Percentiles rank a stretch among this genome's conserved stretches.
Conservation (phyloP, 2,797 vertebrate species). For the Notoglanidium macrostoma region DNA sequence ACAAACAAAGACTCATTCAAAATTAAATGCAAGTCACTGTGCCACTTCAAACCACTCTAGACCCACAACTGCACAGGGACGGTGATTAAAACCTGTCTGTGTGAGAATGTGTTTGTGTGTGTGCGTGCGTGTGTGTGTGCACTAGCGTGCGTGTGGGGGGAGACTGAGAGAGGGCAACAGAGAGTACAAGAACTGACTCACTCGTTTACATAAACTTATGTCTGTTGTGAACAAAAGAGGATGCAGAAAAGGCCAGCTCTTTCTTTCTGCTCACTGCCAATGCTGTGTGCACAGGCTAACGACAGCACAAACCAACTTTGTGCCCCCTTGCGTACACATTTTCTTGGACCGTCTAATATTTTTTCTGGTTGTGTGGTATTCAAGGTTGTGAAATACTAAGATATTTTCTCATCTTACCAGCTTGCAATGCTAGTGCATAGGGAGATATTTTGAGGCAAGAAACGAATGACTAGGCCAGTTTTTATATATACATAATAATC, state of each 20-base stretch:
- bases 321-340: not conserved
- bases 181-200: slow-evolving; percentile 50
- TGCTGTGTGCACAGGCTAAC: slow-evolving; percentile 22
- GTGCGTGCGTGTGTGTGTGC: not conserved
- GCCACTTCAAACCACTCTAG: slow-evolving; percentile 41
- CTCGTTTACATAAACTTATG: slow-evolving; percentile 55
- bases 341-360: slow-evolving; percentile 18
- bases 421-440: not conserved
- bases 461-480: not conserved
- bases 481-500: not conserved
- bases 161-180: not conserved
- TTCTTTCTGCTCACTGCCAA: slow-evolving; percentile 41
- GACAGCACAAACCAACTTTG: slow-evolving; percentile 39
- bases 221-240: slow-evolving; percentile 60
- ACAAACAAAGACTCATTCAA: slow-evolving; percentile 56
- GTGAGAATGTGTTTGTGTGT: not conserved
- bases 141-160: not conserved
- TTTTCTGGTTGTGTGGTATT: slow-evolving; percentile 45
- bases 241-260: slow-evolving; percentile 59
- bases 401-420: slow-evolving; percentile 13
- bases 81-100: slow-evolving; percentile 40
- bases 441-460: not conserved
- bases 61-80: slow-evolving; percentile 51
- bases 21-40: slow-evolving; percentile 59
- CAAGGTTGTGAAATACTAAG: slow-evolving; percentile 39